Evolutionary conservation across 2,113 vertebrate genomes (phyloP), one percentile per base, ranked within the genome.

Genomic region (Oryzias curvinotus): DNA sequence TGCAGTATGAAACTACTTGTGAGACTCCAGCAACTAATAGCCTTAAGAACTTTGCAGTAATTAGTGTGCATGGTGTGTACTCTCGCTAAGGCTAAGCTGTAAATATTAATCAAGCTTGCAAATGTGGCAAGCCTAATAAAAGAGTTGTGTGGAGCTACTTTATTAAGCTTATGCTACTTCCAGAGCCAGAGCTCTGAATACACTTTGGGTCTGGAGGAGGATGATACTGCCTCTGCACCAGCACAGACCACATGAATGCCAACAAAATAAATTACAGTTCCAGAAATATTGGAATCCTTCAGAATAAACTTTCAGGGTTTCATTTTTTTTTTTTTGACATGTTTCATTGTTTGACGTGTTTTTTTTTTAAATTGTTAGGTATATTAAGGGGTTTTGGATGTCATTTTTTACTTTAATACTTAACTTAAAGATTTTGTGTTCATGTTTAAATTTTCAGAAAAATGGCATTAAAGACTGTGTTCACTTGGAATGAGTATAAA

Each of bases 61-160:
- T 90, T 85, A 88, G 90, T 89, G 80, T 85, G 69, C 74, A 60
- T 81, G 77, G 85, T 91, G 81, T 86, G 74, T 87, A 72, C 72
- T 77, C 78, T 66, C 45, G 77, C 77, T 71, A 73, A 75, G 87
- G 81, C 75, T 69, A 76, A 78, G 81, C 78, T 85, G 86, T 88
- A 87, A 90, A 92, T 89, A 90, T 90, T 89, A 88, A 89, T 89
- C 78, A 79, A 80, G 81, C 79, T 75, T 78, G 72, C 79, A 82
- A 85, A 74, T 80, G 79, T 82, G 80, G 81, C 77, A 81, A 47
- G 77, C 75, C 75, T 84, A 68, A 75, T 73, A 75, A 72, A 82
- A 59, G 77, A 81, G 64, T 59, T 59, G 52, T 69, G 71, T 73
- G 62, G 61, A 54, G 69, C 76, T 65, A 26, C 75, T 77, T 75